Evolutionary conservation across 2,888 invertebrate genomes (phyloP), one percentile per base, ranked within the genome.

Genomic region (Pilophorus perplexus): DNA sequence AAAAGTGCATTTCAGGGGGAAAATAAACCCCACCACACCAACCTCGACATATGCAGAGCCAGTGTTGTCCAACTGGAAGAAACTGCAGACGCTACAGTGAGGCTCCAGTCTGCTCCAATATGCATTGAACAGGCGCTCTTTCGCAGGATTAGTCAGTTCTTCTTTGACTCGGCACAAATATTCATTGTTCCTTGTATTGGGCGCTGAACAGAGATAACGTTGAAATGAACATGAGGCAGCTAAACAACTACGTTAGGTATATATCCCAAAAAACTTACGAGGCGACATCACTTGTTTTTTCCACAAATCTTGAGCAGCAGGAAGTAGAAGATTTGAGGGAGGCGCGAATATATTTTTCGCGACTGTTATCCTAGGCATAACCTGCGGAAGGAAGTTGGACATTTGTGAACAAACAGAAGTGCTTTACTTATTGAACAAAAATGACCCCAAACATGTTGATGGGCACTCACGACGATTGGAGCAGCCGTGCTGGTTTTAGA

Each of bases 51-150:
- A n/a, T n/a, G n/a, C n/a, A n/a, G n/a, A n/a, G n/a, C n/a, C n/a
- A n/a, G n/a, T n/a, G n/a, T n/a, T n/a, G n/a, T n/a, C n/a, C n/a
- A n/a, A n/a, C n/a, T 42, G 18, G 46, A 66, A 66, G 8, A 82
- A 77, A 3, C 79, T 77, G 73, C 85, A 85, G 12, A 85, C 75
- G 10, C 81, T 77, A 75, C 85, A 85, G 71, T 82, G 79, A 0
- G 85, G 85, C n/a, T 77, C 76, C 55, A 78, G 75, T 40, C 76
- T 75, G 65, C 82, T 79, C 76, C 78, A 78, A 64, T 76, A 78
- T 59, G 76, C 73, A 73, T 84, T 84, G 75, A 78, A 83, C 18
- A 65, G 40, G n/a, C 57, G 50, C 46, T 69, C 69, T 23, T 62
- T 16, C 1, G 6, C 28, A n/a, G 66, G 69, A 23, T 67, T 38